Base-by-base conservation (phyloP, 2,797 vertebrate species). In the Helicolenus hilgendorfi region DNA sequence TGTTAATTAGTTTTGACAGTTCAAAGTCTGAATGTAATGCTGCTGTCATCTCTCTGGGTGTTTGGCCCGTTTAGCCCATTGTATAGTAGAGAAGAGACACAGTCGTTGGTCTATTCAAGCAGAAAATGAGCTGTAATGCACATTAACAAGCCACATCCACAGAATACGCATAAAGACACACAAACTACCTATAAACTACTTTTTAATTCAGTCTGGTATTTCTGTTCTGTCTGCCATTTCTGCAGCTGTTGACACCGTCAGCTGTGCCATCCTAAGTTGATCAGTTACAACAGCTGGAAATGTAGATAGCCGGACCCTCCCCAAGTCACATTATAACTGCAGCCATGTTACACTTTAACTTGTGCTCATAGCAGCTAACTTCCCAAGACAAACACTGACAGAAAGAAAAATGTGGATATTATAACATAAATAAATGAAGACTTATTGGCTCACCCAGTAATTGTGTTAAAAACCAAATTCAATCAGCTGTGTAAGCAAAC, bases 261-360 rank as follows among this genome's bases (percentile, higher is more conserved):
- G 86, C 85, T 81, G 83, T 77, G 41, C 68, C 77, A 36, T 15
- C 26, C 22, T 7, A 11, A 64, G 18, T 5, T 92, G 94, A 95
- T 1, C 3, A 90, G 70, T 75, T 10, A 7, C 77, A 92, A 77
- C 95, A 96, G 94, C 94, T 96, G 94, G 67, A 82, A 72, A 81
- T 79, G 68, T 41, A 81, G 14, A 82, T 13, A 60, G 35, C 62
- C 31, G 8, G 33, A 71, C 26, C 2, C 15, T 7, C 41, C 41
- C 72, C 8, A 2, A 68, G 36, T 71, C 71, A 38, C 76, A 81
- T 72, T 68, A 64, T 9, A 26, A 82, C 64, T 35, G 27, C 8
- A 22, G 56, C 56, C 9, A 2, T 1, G 49, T 70, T 45, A 31
- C 22, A 5, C 29, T 70, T 69, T 26, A 53, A 53, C 56, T 18